phyloP scores from a whole-genome alignment of 2,113 vertebrate species.

The Cyphomyrus plagiostoma region DNA sequence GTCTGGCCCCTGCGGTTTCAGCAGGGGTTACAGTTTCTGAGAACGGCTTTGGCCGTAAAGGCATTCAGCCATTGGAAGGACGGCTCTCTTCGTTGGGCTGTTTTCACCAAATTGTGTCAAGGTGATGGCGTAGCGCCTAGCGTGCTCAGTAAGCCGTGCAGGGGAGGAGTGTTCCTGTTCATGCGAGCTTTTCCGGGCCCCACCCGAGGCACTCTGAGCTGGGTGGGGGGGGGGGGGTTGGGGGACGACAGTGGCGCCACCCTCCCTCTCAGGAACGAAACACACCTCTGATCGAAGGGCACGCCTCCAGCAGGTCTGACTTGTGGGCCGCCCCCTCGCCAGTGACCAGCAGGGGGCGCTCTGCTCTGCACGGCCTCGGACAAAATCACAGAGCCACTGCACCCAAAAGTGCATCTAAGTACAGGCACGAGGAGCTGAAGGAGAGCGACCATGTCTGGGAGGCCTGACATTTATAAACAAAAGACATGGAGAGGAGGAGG shows the following conservation, averaged over 20 bases:
- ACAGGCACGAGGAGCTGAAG: not conserved
- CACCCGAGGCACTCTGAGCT: not conserved
- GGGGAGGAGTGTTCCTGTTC: not conserved
- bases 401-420: not conserved
- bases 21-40: not conserved
- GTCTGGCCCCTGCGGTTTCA: not conserved
- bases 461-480: not conserved
- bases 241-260: too few species aligned
- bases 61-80: not conserved
- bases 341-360: not conserved
- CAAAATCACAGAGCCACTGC: not conserved
- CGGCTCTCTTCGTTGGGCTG: not conserved
- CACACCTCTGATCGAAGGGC: not conserved
- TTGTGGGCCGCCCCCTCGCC: too few species aligned
- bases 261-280: not conserved
- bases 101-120: constrained; percentile 4
- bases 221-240: not conserved
- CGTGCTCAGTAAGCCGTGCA: not conserved
- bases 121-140: not conserved
- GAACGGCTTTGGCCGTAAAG: not conserved
- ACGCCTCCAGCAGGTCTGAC: not conserved
- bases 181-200: not conserved
- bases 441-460: not conserved
- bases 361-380: not conserved
- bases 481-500: not conserved